Conservation (phyloP, 2,113 vertebrate species). For the Centropus unirufus region DNA sequence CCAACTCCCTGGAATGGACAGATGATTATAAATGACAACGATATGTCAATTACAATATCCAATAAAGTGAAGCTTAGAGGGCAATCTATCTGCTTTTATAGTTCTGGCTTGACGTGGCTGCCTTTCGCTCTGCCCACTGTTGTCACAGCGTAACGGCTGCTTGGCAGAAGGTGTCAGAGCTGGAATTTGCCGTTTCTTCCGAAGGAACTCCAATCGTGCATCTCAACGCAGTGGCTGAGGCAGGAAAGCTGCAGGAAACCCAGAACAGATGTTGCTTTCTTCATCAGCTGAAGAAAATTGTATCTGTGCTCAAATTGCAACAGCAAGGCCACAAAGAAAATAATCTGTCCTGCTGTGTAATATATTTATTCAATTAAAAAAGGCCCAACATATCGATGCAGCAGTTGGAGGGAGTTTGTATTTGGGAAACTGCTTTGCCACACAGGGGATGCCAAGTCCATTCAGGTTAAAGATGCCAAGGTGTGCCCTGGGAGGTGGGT, state of each 20-base stretch:
- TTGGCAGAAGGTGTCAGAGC: conserved; percentile 55
- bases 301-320: conserved; percentile 59
- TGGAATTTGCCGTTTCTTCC: conserved; percentile 40
- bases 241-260: conserved; percentile 62
- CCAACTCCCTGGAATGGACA: conserved; percentile 87
- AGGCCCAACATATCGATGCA: conserved; percentile 29
- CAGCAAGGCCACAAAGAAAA: conserved; percentile 70
- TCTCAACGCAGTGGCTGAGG: conserved; percentile 25
- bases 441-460: neutral
- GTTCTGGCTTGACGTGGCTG: conserved; percentile 78
- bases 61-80: conserved; percentile 90
- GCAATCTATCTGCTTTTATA: conserved; percentile 88
- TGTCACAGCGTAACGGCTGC: conserved; percentile 73
- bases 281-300: conserved; percentile 57
- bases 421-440: conserved; percentile 27
- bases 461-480: neutral
- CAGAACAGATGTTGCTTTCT: conserved; percentile 53
- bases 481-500: neutral
- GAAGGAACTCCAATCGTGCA: conserved; percentile 42
- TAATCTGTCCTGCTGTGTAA: conserved; percentile 72
- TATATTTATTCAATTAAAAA: conserved; percentile 73
- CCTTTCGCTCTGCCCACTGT: conserved; percentile 79
- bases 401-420: conserved; percentile 25
- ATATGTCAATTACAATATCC: conserved; percentile 91
- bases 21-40: conserved; percentile 94